Conservation (phyloP, 2,113 vertebrate genomes). For the Myotis yumanensis region DNA sequence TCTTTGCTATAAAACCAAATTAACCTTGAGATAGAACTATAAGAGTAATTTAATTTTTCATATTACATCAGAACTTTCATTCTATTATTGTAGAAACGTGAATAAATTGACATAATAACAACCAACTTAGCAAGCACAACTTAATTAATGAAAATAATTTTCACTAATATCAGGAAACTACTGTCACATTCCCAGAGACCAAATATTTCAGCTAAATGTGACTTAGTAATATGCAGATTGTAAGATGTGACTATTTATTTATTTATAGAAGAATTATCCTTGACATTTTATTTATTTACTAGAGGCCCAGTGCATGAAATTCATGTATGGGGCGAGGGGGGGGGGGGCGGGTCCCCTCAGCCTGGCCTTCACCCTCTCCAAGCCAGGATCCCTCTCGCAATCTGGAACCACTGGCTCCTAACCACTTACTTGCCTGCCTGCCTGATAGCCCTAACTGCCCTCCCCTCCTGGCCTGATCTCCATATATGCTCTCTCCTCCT, state of each 20-base stretch:
- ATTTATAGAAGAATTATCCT: no score
- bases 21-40: constrained; percentile 43
- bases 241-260: constrained; percentile 32
- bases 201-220: constrained; percentile 67
- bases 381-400: no score
- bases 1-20: constrained; percentile 55
- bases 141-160: constrained; percentile 73
- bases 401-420: no score
- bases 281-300: no score
- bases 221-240: constrained; percentile 64
- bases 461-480: no score
- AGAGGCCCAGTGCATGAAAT: no score
- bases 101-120: constrained; percentile 57
- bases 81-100: constrained; percentile 42
- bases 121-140: constrained; percentile 45
- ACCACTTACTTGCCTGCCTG: no score
- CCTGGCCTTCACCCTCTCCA: no score
- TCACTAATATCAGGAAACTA: constrained; percentile 53
- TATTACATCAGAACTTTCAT: constrained; percentile 59
- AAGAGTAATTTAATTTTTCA: constrained; percentile 53
- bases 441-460: no score
- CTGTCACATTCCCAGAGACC: constrained; percentile 47
- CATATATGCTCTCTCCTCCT: no score
- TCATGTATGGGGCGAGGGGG: no score
- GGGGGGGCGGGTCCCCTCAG: no score